Conservation (phyloP, 2,888 invertebrate genomes). For the Phaonia tiefii region DNA sequence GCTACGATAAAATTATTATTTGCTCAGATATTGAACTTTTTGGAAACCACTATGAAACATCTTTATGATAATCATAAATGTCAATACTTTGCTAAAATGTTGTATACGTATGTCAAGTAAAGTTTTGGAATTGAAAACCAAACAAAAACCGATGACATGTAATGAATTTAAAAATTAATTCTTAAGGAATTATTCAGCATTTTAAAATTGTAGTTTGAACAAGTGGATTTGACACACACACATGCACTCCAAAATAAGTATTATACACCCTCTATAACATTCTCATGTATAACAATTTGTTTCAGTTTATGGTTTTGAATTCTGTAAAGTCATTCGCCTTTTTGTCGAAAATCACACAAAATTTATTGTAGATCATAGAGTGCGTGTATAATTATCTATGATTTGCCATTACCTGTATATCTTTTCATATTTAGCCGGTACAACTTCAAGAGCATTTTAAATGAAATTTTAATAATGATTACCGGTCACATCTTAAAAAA, state of each 20-base stretch:
- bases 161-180: slow-evolving; percentile 43
- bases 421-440: background rate
- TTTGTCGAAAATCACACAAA: too few species aligned
- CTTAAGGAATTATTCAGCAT: background rate
- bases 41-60: background rate
- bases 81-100: background rate
- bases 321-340: slow-evolving; percentile 54
- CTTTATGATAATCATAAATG: slow-evolving; percentile 27
- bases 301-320: background rate
- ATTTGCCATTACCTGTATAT: slow-evolving; percentile 8
- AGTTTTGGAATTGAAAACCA: background rate
- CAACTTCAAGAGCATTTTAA: background rate
- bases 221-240: background rate
- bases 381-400: slow-evolving; percentile 48
- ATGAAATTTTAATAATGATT: slow-evolving; percentile 50
- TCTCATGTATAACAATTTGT: background rate
- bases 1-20: too few species aligned
- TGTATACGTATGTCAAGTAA: background rate
- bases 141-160: slow-evolving; percentile 32
- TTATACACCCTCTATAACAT: background rate
- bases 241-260: background rate
- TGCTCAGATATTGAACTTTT: too few species aligned
- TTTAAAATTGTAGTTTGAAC: background rate
- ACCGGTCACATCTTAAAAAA: slow-evolving; percentile 8
- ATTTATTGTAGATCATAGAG: too few species aligned